Conservation (phyloP, 2,888 invertebrate species). For the Heliconius sara region DNA sequence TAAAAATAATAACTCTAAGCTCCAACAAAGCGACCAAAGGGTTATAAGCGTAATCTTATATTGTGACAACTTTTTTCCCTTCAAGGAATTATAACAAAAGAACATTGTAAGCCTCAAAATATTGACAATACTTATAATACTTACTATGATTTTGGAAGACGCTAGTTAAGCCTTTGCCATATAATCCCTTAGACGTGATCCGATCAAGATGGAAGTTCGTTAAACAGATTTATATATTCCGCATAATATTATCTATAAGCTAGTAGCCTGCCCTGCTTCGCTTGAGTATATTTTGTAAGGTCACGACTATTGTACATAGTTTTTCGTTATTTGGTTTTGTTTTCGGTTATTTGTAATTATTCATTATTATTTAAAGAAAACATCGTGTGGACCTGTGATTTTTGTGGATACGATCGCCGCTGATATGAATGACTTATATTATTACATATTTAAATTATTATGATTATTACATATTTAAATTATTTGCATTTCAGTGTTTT, state of each 20-base stretch:
- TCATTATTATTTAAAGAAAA: no score
- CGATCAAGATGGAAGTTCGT: conserved; percentile 19
- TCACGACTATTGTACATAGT: neutral
- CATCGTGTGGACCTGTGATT: no score
- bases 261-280: neutral
- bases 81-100: conserved; percentile 17
- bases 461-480: neutral
- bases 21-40: neutral
- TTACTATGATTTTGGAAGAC: neutral
- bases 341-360: no score
- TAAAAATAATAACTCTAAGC: neutral
- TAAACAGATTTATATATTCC: neutral
- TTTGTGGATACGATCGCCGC: no score
- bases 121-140: conserved; percentile 27
- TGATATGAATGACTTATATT: no score
- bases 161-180: conserved; percentile 5
- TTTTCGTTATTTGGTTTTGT: neutral
- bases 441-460: neutral
- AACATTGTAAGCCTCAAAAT: conserved; percentile 8
- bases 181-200: conserved; percentile 13
- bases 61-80: conserved; percentile 27
- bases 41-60: neutral
- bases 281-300: neutral
- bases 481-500: neutral
- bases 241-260: conserved; percentile 4